These are phyloP conservation scores for Vireo griseus DNA, from an alignment of 2,797 vertebrate genomes.

Conservation along the genomic window DNA sequence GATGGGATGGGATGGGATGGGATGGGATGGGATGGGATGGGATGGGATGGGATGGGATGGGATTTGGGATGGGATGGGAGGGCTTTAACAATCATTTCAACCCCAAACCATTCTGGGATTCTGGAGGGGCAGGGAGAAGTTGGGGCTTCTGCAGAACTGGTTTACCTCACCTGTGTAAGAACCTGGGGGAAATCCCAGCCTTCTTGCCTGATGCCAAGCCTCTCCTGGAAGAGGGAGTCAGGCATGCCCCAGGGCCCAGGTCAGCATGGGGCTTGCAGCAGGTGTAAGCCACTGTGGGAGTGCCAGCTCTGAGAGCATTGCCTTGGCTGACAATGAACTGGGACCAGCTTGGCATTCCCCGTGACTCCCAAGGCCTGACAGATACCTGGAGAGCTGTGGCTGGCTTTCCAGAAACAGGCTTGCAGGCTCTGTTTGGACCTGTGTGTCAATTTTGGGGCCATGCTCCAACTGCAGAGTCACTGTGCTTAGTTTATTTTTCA, in stretches of 20 bases:
- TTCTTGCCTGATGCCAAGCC: background rate
- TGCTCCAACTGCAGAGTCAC: background rate
- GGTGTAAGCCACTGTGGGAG: background rate
- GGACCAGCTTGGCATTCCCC: background rate
- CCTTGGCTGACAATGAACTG: accelerated
- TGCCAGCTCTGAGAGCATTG: background rate
- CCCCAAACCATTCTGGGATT: background rate
- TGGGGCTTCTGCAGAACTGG: background rate
- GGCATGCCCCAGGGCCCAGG: accelerated
- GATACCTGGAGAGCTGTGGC: background rate
- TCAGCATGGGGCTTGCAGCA: background rate
- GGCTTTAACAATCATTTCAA: background rate
- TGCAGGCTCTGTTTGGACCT: background rate
- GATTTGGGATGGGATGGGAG: too few relatives aligned
- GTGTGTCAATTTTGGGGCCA: background rate
- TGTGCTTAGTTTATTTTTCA: background rate
- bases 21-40: too few relatives aligned
- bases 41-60: too few relatives aligned
- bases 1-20: too few relatives aligned
- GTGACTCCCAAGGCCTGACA: background rate
- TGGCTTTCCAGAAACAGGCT: background rate
- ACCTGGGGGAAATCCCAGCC: background rate
- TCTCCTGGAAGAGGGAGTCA: background rate
- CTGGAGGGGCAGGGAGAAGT: background rate
- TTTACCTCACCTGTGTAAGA: background rate